Base-by-base conservation (phyloP, 2,888 invertebrate species). In the Tiliacea aurago region DNA sequence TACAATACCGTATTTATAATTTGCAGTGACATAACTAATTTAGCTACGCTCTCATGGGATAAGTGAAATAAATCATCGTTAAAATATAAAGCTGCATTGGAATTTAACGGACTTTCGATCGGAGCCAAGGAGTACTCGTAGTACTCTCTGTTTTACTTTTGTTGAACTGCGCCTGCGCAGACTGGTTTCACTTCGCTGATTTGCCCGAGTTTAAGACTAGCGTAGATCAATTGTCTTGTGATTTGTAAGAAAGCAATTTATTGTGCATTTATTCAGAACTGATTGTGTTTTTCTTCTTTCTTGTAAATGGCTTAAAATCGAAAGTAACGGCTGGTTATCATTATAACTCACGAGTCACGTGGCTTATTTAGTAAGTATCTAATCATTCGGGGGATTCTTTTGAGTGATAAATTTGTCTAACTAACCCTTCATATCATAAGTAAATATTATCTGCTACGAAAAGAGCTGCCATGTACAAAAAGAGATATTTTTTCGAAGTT, bases 61-160 rank as follows among this genome's bases (percentile, higher is more conserved):
- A 86, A 85, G 78, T 81, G 85, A 80, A 88, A 83, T 82, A 63
- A 79, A 80, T 77, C 49, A 66, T 71, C 73, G 78, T 81, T 76
- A 73, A 79, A 87, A 81, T 83, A 66, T 83, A 86, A 81, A 82
- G 78, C 67, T 77, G 83, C 66, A 58, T 80, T 49, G 70, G 78
- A 84, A 86, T 83, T 76, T 87, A 89, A 89, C 87, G 78, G 83
- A 90, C 89, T 91, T 90, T 91, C 90, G 86, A 89, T 90, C 89
- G 74, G 33, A 75, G 81, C 62, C 63, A 87, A 87, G 86, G n/a
- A n/a, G 87, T 86, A 86, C 83, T 67, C n/a, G n/a, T n/a, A 67
- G 77, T 61, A 76, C 71, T 68, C 72, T 87, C 82, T 78, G 86
- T 87, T 89, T 87, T 90, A 89, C 88, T 88, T 89, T 90, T 88